Percentiles rank a stretch among this genome's conserved stretches.
These are phyloP conservation scores for Bubo scandiacus DNA, from an alignment of 2,113 vertebrate genomes.

Conservation along the genomic window DNA sequence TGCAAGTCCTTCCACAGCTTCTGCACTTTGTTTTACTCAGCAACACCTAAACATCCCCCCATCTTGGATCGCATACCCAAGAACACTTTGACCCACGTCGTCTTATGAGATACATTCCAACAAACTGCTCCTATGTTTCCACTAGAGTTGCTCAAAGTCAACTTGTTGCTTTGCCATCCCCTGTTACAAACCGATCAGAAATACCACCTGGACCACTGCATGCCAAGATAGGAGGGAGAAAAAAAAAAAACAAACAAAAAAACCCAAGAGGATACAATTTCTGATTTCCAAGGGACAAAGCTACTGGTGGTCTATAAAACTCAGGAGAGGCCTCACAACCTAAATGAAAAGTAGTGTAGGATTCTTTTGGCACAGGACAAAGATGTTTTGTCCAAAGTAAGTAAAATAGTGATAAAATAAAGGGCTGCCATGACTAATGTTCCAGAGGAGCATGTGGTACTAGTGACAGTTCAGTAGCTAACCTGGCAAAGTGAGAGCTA, in stretches of 20 bases:
- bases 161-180: constrained; percentile 40
- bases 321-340: constrained; percentile 32
- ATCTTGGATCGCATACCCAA: neutral
- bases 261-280: neutral
- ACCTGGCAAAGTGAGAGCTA: constrained; percentile 18
- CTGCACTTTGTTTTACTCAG: constrained; percentile 2
- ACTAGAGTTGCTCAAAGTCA: constrained; percentile 15
- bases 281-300: constrained; percentile 48
- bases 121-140: constrained; percentile 30
- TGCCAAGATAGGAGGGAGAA: neutral
- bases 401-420: constrained; percentile 49
- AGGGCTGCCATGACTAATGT: constrained; percentile 31
- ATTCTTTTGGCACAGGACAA: constrained; percentile 57
- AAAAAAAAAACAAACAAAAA: neutral
- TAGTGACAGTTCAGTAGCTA: constrained; percentile 52
- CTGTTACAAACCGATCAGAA: constrained; percentile 36
- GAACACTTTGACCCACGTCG: neutral
- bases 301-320: constrained; percentile 43
- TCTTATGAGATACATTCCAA: neutral
- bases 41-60: constrained; percentile 34
- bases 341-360: constrained; percentile 22
- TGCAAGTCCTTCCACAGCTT: constrained; percentile 12
- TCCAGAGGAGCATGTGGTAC: constrained; percentile 50
- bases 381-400: constrained; percentile 52
- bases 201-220: constrained; percentile 9